Conservation (phyloP, 1,140 invertebrate genomes). For the Diploscapter pachys region DNA sequence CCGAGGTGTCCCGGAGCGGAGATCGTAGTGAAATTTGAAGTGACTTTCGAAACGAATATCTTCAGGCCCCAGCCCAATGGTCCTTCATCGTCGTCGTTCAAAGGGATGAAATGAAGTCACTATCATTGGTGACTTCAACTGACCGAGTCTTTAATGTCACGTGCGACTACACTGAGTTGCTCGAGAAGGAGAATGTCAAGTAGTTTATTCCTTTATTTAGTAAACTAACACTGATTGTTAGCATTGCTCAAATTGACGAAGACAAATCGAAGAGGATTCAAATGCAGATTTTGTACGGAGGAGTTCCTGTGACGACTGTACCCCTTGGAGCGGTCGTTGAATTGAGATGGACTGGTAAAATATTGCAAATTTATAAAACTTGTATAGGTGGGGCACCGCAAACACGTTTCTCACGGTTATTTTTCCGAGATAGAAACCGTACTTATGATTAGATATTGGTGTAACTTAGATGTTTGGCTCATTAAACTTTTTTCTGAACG, state of each 20-base stretch:
- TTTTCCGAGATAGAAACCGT: too few relatives aligned
- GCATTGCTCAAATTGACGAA: conserved; percentile 26
- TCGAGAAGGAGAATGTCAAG: conserved; percentile 19
- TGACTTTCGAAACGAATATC: conserved; percentile 23
- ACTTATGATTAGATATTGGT: too few relatives aligned
- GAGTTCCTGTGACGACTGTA: conserved; percentile 49
- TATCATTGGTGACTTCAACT: conserved; percentile 44
- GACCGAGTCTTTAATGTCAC: conserved; percentile 55
- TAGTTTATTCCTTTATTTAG: conserved; percentile 1
- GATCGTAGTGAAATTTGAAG: conserved; percentile 21
- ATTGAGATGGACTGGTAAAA: conserved; percentile 47
- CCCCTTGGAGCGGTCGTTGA: conserved; percentile 52
- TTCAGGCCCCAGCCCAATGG: conserved; percentile 45
- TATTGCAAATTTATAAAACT: too few relatives aligned
- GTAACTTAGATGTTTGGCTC: too few relatives aligned
- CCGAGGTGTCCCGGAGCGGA: conserved; percentile 48
- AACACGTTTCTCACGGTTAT: too few relatives aligned
- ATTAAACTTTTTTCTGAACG: too few relatives aligned
- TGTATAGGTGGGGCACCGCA: too few relatives aligned
- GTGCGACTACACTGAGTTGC: conserved; percentile 52
- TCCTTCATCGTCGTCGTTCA: conserved; percentile 50
- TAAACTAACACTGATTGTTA: too few relatives aligned
- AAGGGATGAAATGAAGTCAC: conserved; percentile 48
- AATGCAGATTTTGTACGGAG: conserved; percentile 49
- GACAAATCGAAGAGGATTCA: conserved; percentile 37